A percentile compares a stretch with the other conserved stretches of the same genome.
phyloP scores from a whole-genome alignment of 2,888 invertebrate genomes.

The Eumerus sabulonum region DNA sequence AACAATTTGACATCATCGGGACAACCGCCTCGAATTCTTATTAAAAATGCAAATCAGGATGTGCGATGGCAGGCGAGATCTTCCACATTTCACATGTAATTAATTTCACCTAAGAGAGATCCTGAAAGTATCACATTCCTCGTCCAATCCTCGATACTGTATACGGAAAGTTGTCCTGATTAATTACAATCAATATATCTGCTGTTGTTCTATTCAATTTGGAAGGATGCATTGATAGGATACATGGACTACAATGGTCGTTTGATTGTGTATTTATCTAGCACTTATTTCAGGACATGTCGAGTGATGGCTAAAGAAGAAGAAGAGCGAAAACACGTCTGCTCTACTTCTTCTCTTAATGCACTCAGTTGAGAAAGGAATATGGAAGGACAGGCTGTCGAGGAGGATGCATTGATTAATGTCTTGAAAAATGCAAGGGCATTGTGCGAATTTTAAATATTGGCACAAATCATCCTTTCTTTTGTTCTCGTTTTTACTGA shows the following conservation, averaged over 20 bases:
- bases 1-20: slow-evolving; percentile 40
- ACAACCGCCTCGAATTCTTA: slow-evolving; percentile 43
- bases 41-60: slow-evolving; percentile 64
- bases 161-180: slow-evolving; percentile 41
- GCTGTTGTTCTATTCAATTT: slow-evolving; percentile 22
- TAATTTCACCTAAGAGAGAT: slow-evolving; percentile 45
- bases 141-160: slow-evolving; percentile 39
- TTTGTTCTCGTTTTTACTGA: too few species aligned
- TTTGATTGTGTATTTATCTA: slow-evolving; percentile 54
- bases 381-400: slow-evolving; percentile 14
- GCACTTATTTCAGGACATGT: slow-evolving; percentile 48
- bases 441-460: slow-evolving; percentile 65
- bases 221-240: slow-evolving; percentile 45
- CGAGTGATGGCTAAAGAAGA: slow-evolving; percentile 8
- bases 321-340: slow-evolving; percentile 56
- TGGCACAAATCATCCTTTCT: slow-evolving; percentile 27
- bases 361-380: slow-evolving; percentile 9
- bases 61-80: slow-evolving; percentile 30
- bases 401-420: slow-evolving; percentile 54
- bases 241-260: slow-evolving; percentile 46
- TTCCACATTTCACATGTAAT: slow-evolving; percentile 56
- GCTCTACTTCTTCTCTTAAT: slow-evolving; percentile 24
- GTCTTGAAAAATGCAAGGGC: slow-evolving; percentile 39
- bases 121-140: slow-evolving; percentile 31
- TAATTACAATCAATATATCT: slow-evolving; percentile 59